Evolutionary conservation across 1,140 invertebrate genomes (phyloP).

Genomic region (Drosophila bifasciata): DNA sequence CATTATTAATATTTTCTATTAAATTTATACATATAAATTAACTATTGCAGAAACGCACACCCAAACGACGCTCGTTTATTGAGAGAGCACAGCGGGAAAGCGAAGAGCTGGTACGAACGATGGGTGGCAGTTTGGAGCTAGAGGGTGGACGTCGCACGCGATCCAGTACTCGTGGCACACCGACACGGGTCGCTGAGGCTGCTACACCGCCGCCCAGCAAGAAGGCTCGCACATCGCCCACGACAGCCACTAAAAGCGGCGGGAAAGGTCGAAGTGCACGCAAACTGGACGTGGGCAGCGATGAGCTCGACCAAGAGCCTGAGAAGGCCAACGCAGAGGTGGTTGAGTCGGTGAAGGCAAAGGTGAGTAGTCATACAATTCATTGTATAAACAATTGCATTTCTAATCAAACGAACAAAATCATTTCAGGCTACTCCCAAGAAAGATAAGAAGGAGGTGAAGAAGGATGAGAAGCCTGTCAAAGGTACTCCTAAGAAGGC

Average conservation of each 20-base stretch:
- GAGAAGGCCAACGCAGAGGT: slow-evolving; percentile 39
- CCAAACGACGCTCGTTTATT: slow-evolving; percentile 76
- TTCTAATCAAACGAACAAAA: slow-evolving; percentile 1
- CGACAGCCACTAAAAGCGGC: slow-evolving; percentile 52
- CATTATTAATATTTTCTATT: not conserved
- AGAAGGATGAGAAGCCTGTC: slow-evolving; percentile 45
- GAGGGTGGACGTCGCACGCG: slow-evolving; percentile 76
- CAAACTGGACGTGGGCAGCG: slow-evolving; percentile 65
- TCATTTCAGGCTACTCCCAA: slow-evolving; percentile 38
- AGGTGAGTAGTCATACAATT: slow-evolving; percentile 33
- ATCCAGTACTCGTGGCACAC: slow-evolving; percentile 77
- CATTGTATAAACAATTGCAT: not conserved
- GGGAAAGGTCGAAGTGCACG: slow-evolving; percentile 71
- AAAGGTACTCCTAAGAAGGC: slow-evolving; percentile 7
- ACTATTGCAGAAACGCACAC: slow-evolving; percentile 72
- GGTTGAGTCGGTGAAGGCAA: slow-evolving; percentile 36
- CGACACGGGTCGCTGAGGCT: slow-evolving; percentile 56
- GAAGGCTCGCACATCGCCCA: slow-evolving; percentile 72
- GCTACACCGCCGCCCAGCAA: slow-evolving; percentile 78
- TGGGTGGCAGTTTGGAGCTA: slow-evolving; percentile 76
- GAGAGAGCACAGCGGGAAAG: slow-evolving; percentile 78
- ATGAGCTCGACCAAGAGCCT: slow-evolving; percentile 43
- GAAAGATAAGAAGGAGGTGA: slow-evolving; percentile 58
- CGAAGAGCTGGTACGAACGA: slow-evolving; percentile 77
- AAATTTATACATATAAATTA: slow-evolving; percentile 6